Percentiles rank a stretch among this genome's conserved stretches.
These are phyloP conservation scores for Aphelenchoides bicaudatus DNA, from an alignment of 2,888 invertebrate species.

Conservation along the genomic window DNA sequence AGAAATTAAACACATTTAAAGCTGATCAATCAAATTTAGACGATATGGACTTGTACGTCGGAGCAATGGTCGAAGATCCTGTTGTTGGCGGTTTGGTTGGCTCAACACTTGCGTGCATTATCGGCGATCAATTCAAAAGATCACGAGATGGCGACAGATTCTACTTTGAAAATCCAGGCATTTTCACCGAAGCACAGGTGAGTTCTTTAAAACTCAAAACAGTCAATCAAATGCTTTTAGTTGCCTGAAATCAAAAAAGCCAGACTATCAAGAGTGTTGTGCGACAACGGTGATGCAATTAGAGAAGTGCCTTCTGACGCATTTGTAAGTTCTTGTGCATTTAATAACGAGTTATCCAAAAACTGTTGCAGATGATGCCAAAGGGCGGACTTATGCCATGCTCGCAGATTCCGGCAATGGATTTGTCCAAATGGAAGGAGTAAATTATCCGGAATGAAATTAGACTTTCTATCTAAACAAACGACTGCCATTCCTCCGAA, in stretches of 20 bases:
- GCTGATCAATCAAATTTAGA: constrained; percentile 31
- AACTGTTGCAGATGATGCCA: too few species aligned
- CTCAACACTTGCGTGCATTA: constrained; percentile 63
- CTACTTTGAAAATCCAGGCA: constrained; percentile 64
- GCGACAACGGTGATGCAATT: constrained; percentile 79
- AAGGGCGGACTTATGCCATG: constrained; percentile 48
- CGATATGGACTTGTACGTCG: constrained; percentile 63
- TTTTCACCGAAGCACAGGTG: constrained; percentile 68
- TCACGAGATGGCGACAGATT: constrained; percentile 65
- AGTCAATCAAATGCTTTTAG: too few species aligned
- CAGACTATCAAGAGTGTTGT: constrained; percentile 78
- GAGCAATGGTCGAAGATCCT: constrained; percentile 64
- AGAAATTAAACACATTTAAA: not conserved
- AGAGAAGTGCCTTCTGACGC: constrained; percentile 54
- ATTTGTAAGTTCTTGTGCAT: constrained; percentile 53
- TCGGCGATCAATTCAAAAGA: constrained; percentile 64
- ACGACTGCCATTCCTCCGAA: too few species aligned
- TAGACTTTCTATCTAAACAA: too few species aligned
- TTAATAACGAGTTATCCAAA: too few species aligned
- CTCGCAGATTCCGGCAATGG: constrained; percentile 47
- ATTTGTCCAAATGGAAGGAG: constrained; percentile 55
- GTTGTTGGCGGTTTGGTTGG: constrained; percentile 64
- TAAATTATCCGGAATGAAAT: too few species aligned
- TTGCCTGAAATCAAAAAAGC: constrained; percentile 77
- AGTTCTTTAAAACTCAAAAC: too few species aligned